These are phyloP conservation scores for Aricia artaxerxes DNA, from an alignment of 2,888 invertebrate species.

Conservation along the genomic window DNA sequence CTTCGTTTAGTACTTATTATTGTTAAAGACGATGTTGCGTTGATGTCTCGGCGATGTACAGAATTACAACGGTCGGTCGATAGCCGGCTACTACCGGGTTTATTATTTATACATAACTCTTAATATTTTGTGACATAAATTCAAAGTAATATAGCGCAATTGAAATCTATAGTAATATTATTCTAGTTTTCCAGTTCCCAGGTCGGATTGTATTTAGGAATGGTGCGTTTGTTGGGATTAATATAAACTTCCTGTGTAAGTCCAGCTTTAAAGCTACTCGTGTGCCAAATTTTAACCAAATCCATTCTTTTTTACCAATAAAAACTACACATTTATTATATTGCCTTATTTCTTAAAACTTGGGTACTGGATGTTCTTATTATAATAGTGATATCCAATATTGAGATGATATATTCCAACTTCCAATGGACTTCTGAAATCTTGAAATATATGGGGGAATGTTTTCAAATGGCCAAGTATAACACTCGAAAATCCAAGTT, in stretches of 20 bases:
- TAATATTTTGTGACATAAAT: not conserved
- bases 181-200: conserved; percentile 17
- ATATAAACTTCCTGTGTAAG: not conserved
- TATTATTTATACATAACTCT: not conserved
- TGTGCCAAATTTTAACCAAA: conserved; percentile 17
- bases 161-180: not conserved
- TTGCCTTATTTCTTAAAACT: not conserved
- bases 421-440: not conserved
- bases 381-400: not conserved
- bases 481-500: not conserved
- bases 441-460: not conserved
- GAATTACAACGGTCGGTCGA: not conserved
- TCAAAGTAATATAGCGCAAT: not conserved
- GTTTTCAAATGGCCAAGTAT: not conserved
- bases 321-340: conserved; percentile 1
- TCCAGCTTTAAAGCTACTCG: not conserved
- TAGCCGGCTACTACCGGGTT: not conserved
- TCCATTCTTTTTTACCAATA: not conserved
- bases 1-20: conserved; percentile 23
- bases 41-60: not conserved
- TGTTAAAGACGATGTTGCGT: not conserved
- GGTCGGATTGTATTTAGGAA: not conserved
- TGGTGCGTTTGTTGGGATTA: not conserved
- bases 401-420: not conserved
- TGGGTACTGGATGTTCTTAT: not conserved